Evolutionary conservation across 2,113 vertebrate species (phyloP).

Genomic region (Anhinga anhinga): DNA sequence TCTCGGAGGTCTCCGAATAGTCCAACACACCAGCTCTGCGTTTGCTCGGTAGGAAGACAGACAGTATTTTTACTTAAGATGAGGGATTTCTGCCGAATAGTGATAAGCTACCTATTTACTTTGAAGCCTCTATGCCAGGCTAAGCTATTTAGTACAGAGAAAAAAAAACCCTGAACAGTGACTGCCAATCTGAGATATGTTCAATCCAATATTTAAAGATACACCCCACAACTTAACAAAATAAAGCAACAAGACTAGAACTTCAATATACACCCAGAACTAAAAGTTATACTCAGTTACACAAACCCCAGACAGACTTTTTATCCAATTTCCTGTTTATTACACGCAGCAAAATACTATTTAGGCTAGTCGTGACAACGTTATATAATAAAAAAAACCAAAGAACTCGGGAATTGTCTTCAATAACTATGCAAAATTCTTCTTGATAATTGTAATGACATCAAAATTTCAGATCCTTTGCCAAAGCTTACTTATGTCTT

Average conservation of each 20-base stretch:
- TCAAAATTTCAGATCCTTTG: neutral
- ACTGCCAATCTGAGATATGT: neutral
- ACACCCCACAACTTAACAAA: neutral
- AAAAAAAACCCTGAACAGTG: neutral
- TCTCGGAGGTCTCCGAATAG: neutral
- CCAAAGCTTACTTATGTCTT: neutral
- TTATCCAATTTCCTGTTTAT: neutral
- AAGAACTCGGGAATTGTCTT: neutral
- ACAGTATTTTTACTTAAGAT: neutral
- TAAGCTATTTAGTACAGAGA: neutral
- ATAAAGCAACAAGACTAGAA: neutral
- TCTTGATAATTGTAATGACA: neutral
- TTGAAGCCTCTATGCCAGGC: slow-evolving; percentile 2
- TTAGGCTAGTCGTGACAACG: neutral
- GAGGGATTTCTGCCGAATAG: slow-evolving; percentile 32
- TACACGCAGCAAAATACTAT: neutral
- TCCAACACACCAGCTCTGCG: neutral
- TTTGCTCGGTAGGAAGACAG: neutral
- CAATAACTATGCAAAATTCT: neutral
- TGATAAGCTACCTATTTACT: slow-evolving; percentile 30
- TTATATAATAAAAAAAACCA: neutral
- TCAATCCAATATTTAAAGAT: neutral
- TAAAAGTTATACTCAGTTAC: neutral
- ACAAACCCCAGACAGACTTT: neutral
- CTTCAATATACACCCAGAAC: neutral